Conservation (phyloP, 92 coral and sea anemone species). For the Metridium senile region DNA sequence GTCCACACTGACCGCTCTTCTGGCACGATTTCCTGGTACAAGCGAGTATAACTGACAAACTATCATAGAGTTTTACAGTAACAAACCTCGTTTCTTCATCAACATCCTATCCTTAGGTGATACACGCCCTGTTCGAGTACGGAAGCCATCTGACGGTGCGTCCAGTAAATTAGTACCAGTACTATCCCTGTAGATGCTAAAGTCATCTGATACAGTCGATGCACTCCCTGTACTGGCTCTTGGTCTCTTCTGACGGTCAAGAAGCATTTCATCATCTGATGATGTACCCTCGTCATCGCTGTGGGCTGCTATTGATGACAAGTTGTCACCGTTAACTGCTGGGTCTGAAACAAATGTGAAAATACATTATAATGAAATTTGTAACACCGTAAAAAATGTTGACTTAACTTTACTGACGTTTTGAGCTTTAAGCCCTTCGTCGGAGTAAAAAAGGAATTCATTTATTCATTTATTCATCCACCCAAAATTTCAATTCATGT, state of each 20-base stretch:
- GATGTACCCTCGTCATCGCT: slow-evolving; percentile 68
- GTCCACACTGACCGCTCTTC: too few relatives aligned
- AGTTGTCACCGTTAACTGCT: slow-evolving; percentile 35
- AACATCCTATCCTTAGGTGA: slow-evolving; percentile 25
- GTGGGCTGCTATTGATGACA: slow-evolving; percentile 56
- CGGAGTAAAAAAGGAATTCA: too few relatives aligned
- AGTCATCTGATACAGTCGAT: slow-evolving; percentile 39
- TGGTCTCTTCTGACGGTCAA: slow-evolving; percentile 48
- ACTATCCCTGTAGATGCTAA: slow-evolving; percentile 31
- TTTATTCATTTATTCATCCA: too few relatives aligned
- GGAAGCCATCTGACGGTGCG: slow-evolving; percentile 58
- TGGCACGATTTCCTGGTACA: too few relatives aligned
- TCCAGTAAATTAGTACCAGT: slow-evolving; percentile 12
- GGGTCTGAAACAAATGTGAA: not conserved
- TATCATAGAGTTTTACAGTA: too few relatives aligned
- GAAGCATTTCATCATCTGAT: slow-evolving; percentile 81
- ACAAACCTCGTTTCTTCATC: slow-evolving; percentile 17
- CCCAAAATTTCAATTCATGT: not conserved
- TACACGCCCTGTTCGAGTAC: slow-evolving; percentile 38
- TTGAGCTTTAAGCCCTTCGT: too few relatives aligned
- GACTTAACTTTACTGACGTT: too few relatives aligned
- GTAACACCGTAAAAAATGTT: too few relatives aligned
- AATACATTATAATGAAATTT: too few relatives aligned
- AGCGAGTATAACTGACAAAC: too few relatives aligned
- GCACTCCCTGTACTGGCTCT: slow-evolving; percentile 33